Percentiles rank a stretch among this genome's conserved stretches.
Evolutionary conservation across 37 sponge, comb jelly and placozoan species (phyloP).

Genomic region (Cliona cf. orientalis): DNA sequence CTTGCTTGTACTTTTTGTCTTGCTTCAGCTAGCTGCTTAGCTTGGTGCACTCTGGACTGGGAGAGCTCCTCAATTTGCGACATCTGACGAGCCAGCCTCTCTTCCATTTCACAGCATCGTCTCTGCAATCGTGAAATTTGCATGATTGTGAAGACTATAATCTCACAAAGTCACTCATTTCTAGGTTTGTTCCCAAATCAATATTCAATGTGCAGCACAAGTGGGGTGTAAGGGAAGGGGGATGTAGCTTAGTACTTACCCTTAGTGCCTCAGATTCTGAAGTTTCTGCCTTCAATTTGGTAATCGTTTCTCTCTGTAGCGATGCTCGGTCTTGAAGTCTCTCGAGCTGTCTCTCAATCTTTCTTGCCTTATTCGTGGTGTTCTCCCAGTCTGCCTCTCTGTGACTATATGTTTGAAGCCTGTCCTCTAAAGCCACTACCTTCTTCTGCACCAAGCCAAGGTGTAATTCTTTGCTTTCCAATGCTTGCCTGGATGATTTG

Average conservation of each 20-base stretch:
- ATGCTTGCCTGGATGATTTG: constrained; percentile 51
- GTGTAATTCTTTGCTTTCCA: constrained; percentile 82
- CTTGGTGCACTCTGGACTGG: constrained; percentile 18
- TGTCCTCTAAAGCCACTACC: constrained; percentile 47
- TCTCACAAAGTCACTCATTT: background rate
- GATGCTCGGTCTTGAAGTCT: constrained; percentile 12
- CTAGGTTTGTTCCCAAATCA: no score
- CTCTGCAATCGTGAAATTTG: constrained; percentile 6
- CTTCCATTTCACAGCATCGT: constrained; percentile 34
- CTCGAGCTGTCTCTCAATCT: constrained; percentile 50
- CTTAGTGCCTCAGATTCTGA: constrained; percentile 32
- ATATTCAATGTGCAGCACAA: no score
- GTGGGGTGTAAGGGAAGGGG: no score
- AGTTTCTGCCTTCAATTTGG: constrained; percentile 30
- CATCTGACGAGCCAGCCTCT: background rate
- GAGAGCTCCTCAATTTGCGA: constrained; percentile 28
- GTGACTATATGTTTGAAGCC: constrained; percentile 12
- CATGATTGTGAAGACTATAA: background rate
- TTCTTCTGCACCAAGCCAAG: constrained; percentile 74
- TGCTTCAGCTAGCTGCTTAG: constrained; percentile 58
- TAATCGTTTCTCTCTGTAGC: constrained; percentile 34
- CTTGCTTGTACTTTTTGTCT: constrained; percentile 9
- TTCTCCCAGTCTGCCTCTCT: constrained; percentile 52
- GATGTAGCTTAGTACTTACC: constrained; percentile 45
- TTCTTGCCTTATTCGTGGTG: constrained; percentile 34